phyloP scores from a whole-genome alignment of 2,113 vertebrate genomes.

The Trichomycterus rosablanca region DNA sequence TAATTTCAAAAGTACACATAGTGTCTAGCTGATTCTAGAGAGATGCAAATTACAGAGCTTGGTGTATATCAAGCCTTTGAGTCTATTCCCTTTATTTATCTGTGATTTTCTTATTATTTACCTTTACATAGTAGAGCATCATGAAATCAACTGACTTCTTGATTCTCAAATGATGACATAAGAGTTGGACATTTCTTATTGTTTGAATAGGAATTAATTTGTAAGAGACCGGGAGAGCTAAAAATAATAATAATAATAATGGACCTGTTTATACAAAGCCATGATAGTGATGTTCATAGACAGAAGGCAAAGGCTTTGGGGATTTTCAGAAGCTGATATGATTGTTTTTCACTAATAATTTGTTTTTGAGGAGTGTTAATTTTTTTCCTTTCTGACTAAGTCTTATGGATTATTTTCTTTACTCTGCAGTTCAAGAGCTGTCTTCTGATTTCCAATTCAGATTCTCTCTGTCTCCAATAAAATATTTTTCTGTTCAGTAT shows the following conservation, averaged over 20 bases:
- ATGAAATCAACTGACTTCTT: slow-evolving; percentile 9
- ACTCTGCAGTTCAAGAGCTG: neutral
- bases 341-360: slow-evolving; percentile 11
- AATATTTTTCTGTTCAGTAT: slow-evolving; percentile 2
- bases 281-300: neutral
- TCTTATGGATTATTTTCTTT: slow-evolving; percentile 5
- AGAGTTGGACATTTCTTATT: neutral
- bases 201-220: neutral
- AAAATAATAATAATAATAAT: too few species aligned
- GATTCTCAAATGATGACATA: too few species aligned
- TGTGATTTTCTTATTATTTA: neutral
- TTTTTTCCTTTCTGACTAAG: neutral
- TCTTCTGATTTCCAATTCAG: slow-evolving; percentile 1
- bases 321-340: slow-evolving; percentile 7
- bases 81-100: neutral
- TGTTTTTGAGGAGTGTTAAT: slow-evolving; percentile 16
- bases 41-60: neutral
- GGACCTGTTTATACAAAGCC: slow-evolving; percentile 16
- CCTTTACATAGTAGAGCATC: neutral
- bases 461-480: slow-evolving; percentile 38
- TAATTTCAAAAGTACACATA: neutral
- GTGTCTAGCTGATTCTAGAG: slow-evolving; percentile 1
- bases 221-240: neutral
- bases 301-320: neutral
- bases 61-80: too few species aligned